Base-by-base conservation (phyloP, 1,140 invertebrate species). In the Bemisia tabaci region DNA sequence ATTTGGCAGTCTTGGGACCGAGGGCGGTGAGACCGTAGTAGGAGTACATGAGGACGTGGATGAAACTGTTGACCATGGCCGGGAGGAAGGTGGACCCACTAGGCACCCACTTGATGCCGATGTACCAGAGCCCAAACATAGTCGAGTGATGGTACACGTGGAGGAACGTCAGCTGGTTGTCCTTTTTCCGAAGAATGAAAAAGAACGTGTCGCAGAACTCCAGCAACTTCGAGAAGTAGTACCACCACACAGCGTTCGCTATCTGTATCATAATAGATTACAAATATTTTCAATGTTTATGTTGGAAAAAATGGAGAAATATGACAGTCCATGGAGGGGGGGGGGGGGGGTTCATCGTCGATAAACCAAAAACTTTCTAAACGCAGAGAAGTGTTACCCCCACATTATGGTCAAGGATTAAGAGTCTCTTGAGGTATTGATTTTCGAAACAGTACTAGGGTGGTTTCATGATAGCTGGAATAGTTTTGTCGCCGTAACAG, bases 41-140 rank as follows among this genome's bases (percentile, higher is more conserved):
- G 2, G 85, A 83, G 75, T 97, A 97, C 93, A 97, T 96, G 23
- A 96, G 77, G 0, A 96, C 87, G 75, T 74, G 94, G 58, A 96
- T 91, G 62, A 85, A 87, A 68, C 91, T 92, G 79, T 97, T 97
- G 12, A 95, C 86, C 85, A 94, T 88, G 0, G 90, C 89, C 26
- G 89, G 91, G 48, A 94, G 79, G 75, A 92, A 91, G 12, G 90
- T 87, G 26, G 91, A 92, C 66, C 95, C 95, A 75, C 94, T 94
- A 22, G 94, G 92, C 11, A 96, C 92, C 90, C 92, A 98, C 82
- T 95, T 95, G 68, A 95, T 89, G 22, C 92, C 92, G 70, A 96
- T 94, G 93, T 94, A 98, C 91, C 93, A 96, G 22, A 94, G 83
- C 0, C 84, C 82, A 73, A 95, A 93, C 90, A 95, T 95, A 0